Conservation (phyloP, 2,113 vertebrate genomes). For the Xiphophorus couchianus region DNA sequence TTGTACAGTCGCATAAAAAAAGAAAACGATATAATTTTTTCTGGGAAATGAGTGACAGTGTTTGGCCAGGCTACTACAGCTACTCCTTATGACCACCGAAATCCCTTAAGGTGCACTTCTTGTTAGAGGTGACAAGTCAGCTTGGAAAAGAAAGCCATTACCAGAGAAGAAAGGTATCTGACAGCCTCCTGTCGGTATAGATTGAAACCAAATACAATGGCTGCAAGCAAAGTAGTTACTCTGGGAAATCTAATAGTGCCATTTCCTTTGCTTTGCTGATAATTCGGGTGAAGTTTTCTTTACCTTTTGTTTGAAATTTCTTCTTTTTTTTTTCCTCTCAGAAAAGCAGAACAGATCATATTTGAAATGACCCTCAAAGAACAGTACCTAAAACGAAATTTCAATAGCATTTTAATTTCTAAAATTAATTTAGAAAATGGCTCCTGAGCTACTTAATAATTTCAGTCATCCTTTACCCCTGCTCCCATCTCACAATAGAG, state of each 20-base stretch:
- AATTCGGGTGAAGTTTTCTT: slow-evolving; percentile 55
- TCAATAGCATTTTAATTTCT: slow-evolving; percentile 22
- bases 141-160: slow-evolving; percentile 70
- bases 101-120: slow-evolving; percentile 63
- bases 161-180: slow-evolving; percentile 65
- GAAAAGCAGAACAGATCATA: slow-evolving; percentile 18
- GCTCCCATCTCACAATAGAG: slow-evolving; percentile 25
- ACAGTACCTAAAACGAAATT: neutral
- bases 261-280: slow-evolving; percentile 49
- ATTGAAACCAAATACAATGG: slow-evolving; percentile 75
- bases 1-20: slow-evolving; percentile 54
- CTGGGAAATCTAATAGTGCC: slow-evolving; percentile 62
- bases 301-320: slow-evolving; percentile 33
- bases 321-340: slow-evolving; percentile 22
- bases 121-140: slow-evolving; percentile 72
- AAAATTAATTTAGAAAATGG: slow-evolving; percentile 21
- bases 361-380: slow-evolving; percentile 22
- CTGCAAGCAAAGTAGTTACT: slow-evolving; percentile 62
- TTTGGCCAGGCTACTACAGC: slow-evolving; percentile 54
- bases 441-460: slow-evolving; percentile 44
- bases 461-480: slow-evolving; percentile 33
- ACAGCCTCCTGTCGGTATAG: slow-evolving; percentile 68
- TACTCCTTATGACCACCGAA: slow-evolving; percentile 55
- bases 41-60: slow-evolving; percentile 57
- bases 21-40: slow-evolving; percentile 45